phyloP scores from a whole-genome alignment of 1,140 invertebrate species.

The Pseudomyrmex sp. region DNA sequence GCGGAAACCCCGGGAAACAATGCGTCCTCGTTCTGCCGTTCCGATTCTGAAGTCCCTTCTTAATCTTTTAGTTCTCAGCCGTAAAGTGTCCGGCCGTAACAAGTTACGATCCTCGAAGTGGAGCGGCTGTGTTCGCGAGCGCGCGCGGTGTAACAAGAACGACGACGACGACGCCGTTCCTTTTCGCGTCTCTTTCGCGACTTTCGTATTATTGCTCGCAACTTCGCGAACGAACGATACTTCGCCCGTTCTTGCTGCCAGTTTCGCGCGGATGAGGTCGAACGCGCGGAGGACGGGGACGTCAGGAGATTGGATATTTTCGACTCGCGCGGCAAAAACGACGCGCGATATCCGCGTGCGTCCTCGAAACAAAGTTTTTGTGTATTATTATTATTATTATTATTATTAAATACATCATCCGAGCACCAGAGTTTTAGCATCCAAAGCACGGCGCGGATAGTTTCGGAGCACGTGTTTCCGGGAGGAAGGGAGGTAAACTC shows the following conservation, averaged over 20 bases:
- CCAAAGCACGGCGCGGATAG: no score
- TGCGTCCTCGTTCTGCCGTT: slow-evolving; percentile 46
- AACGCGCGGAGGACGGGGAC: background rate
- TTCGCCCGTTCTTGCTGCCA: slow-evolving; percentile 38
- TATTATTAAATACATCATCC: background rate
- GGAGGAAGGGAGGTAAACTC: background rate
- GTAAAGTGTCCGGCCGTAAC: slow-evolving; percentile 57
- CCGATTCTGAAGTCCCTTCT: slow-evolving; percentile 42
- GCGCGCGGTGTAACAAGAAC: slow-evolving; percentile 41
- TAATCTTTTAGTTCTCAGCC: slow-evolving; percentile 59
- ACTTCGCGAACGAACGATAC: slow-evolving; percentile 44
- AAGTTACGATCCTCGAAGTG: slow-evolving; percentile 50
- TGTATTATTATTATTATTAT: background rate
- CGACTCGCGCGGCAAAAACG: background rate
- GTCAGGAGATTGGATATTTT: slow-evolving; percentile 8
- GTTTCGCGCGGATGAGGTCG: background rate
- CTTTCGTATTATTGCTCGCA: slow-evolving; percentile 47
- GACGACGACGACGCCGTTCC: slow-evolving; percentile 5
- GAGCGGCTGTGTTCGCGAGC: slow-evolving; percentile 33
- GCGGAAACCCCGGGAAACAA: slow-evolving; percentile 38
- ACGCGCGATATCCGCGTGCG: no score
- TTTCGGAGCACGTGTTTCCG: background rate
- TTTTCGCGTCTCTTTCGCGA: slow-evolving; percentile 17
- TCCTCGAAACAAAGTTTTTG: no score
- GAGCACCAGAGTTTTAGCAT: background rate